These are phyloP conservation scores for Hydrotaea cyrtoneurina DNA, from an alignment of 2,888 invertebrate species.

Conservation along the genomic window DNA sequence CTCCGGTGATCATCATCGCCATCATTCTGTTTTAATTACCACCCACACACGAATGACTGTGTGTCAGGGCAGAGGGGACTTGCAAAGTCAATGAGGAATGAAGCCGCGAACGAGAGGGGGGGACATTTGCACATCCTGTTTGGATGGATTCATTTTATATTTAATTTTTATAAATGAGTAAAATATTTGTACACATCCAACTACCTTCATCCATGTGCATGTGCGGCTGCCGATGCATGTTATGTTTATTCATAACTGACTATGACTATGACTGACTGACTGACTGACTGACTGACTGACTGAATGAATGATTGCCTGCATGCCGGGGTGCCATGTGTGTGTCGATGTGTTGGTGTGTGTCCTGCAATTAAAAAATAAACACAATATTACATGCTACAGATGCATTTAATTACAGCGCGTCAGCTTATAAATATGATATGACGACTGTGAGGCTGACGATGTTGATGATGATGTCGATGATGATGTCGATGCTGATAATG, in stretches of 20 bases:
- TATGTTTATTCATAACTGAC: constrained; percentile 20
- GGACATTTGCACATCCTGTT: background rate
- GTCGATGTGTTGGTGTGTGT: background rate
- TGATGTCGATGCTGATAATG: background rate
- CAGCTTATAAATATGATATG: constrained; percentile 45
- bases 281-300: too few relatives aligned
- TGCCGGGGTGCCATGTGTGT: too few relatives aligned
- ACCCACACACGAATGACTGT: constrained; percentile 9
- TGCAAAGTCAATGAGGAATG: constrained; percentile 17
- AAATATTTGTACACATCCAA: constrained; percentile 50
- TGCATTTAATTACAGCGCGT: constrained; percentile 63
- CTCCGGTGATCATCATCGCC: background rate
- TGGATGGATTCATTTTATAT: constrained; percentile 11
- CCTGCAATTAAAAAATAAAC: constrained; percentile 38
- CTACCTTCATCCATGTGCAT: background rate
- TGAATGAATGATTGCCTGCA: too few relatives aligned
- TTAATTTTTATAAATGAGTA: constrained; percentile 60
- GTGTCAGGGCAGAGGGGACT: background rate
- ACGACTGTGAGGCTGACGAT: background rate
- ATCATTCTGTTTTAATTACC: constrained; percentile 52
- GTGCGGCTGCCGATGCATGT: background rate
- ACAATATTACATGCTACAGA: constrained; percentile 46
- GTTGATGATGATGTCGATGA: background rate
- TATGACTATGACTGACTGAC: background rate
- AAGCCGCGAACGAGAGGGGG: background rate